A percentile compares a stretch with the other conserved stretches of the same genome.
These are phyloP conservation scores for Lasius platythorax DNA, from an alignment of 2,888 invertebrate genomes.

Conservation along the genomic window DNA sequence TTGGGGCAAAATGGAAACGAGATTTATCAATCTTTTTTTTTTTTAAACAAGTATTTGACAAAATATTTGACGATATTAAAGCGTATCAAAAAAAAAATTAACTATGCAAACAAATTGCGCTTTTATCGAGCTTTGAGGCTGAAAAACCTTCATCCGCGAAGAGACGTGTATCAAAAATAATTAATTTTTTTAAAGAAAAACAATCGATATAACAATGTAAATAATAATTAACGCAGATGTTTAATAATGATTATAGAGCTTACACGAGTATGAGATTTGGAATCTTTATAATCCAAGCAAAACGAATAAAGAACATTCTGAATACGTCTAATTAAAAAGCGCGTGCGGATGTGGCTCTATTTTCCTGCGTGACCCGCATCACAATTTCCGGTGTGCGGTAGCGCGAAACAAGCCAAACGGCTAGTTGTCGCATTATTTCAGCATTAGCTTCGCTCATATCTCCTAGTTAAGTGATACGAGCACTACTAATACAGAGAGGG, in stretches of 20 bases:
- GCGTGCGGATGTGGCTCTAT: background rate
- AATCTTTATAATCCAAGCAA: background rate
- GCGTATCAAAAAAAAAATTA: background rate
- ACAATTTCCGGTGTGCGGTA: constrained; percentile 56
- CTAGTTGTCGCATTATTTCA: constrained; percentile 75
- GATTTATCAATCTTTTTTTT: background rate
- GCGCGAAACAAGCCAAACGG: constrained; percentile 42
- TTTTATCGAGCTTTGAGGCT: constrained; percentile 4
- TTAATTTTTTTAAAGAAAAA: background rate
- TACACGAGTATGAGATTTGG: constrained; percentile 7
- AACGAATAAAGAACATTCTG: background rate
- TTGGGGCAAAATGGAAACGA: background rate
- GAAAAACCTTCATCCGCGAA: background rate
- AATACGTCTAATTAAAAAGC: constrained; percentile 37
- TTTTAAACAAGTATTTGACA: background rate
- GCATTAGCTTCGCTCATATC: constrained; percentile 74
- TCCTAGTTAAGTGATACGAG: constrained; percentile 76
- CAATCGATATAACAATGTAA: background rate
- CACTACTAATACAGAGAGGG: constrained; percentile 53
- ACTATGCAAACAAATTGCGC: background rate
- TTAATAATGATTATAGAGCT: background rate
- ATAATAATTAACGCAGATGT: background rate
- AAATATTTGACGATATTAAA: background rate
- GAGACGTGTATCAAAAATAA: background rate
- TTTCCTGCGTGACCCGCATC: constrained; percentile 25